These are phyloP conservation scores for Eclectus roratus DNA, from an alignment of 2,113 vertebrate genomes.

Conservation along the genomic window DNA sequence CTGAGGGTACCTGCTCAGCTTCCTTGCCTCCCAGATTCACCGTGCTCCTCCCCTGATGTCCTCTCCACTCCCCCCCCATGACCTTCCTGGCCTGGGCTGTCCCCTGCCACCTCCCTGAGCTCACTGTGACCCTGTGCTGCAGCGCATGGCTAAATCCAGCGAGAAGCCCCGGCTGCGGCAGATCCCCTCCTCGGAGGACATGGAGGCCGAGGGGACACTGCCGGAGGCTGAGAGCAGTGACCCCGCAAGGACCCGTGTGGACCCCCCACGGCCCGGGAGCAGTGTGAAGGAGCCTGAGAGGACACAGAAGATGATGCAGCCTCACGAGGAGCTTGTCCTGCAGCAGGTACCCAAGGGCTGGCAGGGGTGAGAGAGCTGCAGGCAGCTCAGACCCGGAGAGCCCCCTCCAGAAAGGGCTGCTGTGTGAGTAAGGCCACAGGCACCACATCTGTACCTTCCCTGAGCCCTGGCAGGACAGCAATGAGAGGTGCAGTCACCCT, in stretches of 20 bases:
- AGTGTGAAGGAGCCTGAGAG: conserved; percentile 56
- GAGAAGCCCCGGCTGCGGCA: conserved; percentile 90
- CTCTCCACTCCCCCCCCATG: too few relatives aligned
- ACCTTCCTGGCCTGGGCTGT: background rate
- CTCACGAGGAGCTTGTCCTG: conserved; percentile 72
- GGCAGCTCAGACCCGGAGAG: background rate
- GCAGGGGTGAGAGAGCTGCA: background rate
- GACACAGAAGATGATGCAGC: conserved; percentile 77
- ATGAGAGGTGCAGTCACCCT: background rate
- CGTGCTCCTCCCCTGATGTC: fast-evolving
- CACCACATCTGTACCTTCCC: background rate
- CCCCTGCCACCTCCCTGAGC: background rate
- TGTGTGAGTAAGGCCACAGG: background rate
- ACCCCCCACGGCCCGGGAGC: conserved; percentile 20
- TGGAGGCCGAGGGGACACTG: conserved; percentile 79
- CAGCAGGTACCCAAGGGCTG: conserved; percentile 69
- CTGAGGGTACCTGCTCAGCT: background rate
- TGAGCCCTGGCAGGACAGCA: background rate
- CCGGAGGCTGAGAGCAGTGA: conserved; percentile 58
- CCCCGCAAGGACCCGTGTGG: conserved; percentile 25
- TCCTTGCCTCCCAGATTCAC: background rate
- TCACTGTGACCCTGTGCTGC: background rate
- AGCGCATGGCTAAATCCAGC: conserved; percentile 86
- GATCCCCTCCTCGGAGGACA: conserved; percentile 89
- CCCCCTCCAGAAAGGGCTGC: background rate